A percentile compares a stretch with the other conserved stretches of the same genome.
These are phyloP conservation scores for Uromys caudimaculatus DNA, from an alignment of 2,797 vertebrate species.

Conservation along the genomic window DNA sequence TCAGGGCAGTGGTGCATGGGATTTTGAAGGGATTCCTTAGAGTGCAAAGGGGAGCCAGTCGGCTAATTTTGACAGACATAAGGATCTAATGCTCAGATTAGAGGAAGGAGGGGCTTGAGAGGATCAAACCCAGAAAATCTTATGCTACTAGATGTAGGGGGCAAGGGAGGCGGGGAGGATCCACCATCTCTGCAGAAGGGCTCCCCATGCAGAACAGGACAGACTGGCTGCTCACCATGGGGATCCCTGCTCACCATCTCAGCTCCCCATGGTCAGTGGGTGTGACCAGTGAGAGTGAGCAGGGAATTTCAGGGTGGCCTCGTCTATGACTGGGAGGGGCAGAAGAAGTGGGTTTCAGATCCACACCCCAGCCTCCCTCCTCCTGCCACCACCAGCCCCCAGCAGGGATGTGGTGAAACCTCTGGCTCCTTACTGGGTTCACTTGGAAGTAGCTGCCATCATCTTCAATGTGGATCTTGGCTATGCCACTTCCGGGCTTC, in stretches of 20 bases:
- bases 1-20: background rate
- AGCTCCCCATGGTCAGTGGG: background rate
- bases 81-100: background rate
- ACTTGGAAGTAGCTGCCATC: constrained; percentile 96
- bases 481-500: constrained; percentile 90
- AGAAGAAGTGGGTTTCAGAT: background rate
- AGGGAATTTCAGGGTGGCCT: background rate
- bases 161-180: background rate
- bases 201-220: background rate
- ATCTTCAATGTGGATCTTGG: constrained; percentile 96
- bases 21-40: background rate
- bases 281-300: background rate
- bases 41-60: background rate
- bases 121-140: background rate
- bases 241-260: background rate
- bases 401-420: background rate
- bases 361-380: too few species aligned
- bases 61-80: background rate
- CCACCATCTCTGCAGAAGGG: background rate
- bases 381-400: background rate
- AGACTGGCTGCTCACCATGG: background rate
- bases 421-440: constrained; percentile 87
- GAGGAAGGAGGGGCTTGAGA: background rate
- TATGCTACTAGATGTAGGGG: background rate
- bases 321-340: background rate